Evolutionary conservation across 2,113 vertebrate species (phyloP), one percentile per base, ranked within the genome.

Genomic region (Colossoma macropomum): DNA sequence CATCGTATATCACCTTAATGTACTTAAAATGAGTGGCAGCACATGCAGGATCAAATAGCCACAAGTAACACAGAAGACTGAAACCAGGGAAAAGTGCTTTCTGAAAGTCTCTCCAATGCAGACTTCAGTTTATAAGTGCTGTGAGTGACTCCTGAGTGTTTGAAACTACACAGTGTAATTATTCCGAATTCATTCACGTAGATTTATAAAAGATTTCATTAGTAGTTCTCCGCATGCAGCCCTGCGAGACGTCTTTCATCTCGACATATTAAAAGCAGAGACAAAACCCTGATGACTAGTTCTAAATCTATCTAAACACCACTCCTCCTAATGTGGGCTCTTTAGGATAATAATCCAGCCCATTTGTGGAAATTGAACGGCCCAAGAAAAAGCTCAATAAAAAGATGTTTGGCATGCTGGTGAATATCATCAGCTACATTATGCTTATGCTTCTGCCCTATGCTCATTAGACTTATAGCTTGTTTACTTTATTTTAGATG

Each of bases 281-380:
- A 91, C 87, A 91, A 91, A 93, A 91, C 91, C 91, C 91, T 91
- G 91, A 91, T 92, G 92, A 91, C 91, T 89, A 88, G 86, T 90
- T 91, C 63, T 80, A 86, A 85, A 92, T 92, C 90, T 93, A 87
- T 87, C 81, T 89, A 92, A 94, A 92, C 90, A 92, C 23, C 54
- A 90, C 89, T 90, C 88, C 91, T 91, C 92, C 91, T 89, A 87
- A 91, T 90, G 91, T 91, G 91, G 90, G 92, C 90, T 92, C 88
- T 87, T 12, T 86, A 91, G 87, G 91, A 90, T 92, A 91, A 92
- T 91, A 93, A 90, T 87, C 91, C 91, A 92, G 90, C 88, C 87
- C 90, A 91, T 85, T 85, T 77, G 79, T 85, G 89, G 87, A 82
- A 88, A 89, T 85, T 13, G 19, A 5, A 28, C 10, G 73, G 11